Percentiles rank a stretch among this genome's conserved stretches.
These are phyloP conservation scores for Phalacrocorax aristotelis DNA, from an alignment of 2,113 vertebrate species.

Conservation along the genomic window DNA sequence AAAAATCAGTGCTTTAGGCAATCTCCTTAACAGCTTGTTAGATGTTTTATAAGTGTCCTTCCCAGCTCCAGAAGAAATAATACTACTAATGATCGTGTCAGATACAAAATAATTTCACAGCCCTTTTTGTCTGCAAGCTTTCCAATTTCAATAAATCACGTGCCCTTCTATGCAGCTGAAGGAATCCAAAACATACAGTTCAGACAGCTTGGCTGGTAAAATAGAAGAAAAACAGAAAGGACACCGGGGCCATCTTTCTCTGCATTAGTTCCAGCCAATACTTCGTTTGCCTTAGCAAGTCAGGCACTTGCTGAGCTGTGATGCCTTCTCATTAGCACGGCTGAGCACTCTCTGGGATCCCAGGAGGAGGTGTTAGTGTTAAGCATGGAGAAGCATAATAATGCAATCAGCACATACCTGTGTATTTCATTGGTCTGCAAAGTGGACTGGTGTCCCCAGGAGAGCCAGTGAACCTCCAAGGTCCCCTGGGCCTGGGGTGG, in stretches of 20 bases:
- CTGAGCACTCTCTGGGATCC: background rate
- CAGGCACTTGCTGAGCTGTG: background rate
- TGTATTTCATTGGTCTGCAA: fast-evolving
- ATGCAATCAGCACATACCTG: background rate
- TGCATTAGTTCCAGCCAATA: background rate
- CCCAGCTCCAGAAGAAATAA: slow-evolving; percentile 42
- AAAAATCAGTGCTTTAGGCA: slow-evolving; percentile 42
- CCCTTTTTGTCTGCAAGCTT: slow-evolving; percentile 1
- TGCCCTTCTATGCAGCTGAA: background rate
- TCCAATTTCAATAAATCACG: background rate
- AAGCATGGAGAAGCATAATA: background rate
- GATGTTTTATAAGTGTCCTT: slow-evolving; percentile 50
- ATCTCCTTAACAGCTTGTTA: slow-evolving; percentile 52
- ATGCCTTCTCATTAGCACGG: background rate
- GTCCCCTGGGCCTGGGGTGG: too few relatives aligned
- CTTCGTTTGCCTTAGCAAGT: background rate
- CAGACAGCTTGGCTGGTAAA: background rate
- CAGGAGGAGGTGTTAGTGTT: background rate
- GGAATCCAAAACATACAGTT: background rate
- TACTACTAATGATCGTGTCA: slow-evolving; percentile 50
- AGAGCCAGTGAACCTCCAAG: background rate
- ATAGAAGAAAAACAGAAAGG: background rate
- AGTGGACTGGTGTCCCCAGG: fast-evolving
- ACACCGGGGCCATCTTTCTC: background rate
- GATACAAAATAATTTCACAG: slow-evolving; percentile 41